These are phyloP conservation scores for Kryptolebias ocellatus DNA, from an alignment of 2,797 vertebrate species.

Conservation along the genomic window DNA sequence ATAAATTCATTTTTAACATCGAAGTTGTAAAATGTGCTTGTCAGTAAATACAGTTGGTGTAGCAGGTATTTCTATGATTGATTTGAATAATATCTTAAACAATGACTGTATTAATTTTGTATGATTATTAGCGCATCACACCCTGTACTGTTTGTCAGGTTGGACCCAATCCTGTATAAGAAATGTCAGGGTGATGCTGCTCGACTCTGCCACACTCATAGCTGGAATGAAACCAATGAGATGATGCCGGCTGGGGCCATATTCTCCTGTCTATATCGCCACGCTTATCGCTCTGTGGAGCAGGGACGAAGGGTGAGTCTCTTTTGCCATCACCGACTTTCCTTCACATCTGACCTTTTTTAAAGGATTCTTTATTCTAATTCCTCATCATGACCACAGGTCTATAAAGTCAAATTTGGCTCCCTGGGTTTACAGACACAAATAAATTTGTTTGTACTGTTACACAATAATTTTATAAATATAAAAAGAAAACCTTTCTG, in stretches of 20 bases:
- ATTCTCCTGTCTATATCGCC: constrained; percentile 96
- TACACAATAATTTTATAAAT: too few relatives aligned
- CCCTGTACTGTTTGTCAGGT: constrained; percentile 63
- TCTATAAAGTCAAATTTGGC: too few relatives aligned
- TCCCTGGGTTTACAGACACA: too few relatives aligned
- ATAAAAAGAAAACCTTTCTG: too few relatives aligned
- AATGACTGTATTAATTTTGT: background rate
- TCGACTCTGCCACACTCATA: constrained; percentile 92
- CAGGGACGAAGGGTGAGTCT: constrained; percentile 91
- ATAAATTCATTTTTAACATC: too few relatives aligned
- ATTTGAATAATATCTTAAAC: too few relatives aligned
- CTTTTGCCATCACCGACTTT: background rate
- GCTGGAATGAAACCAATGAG: constrained; percentile 96
- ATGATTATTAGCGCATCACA: too few relatives aligned
- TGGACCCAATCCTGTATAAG: constrained; percentile 93
- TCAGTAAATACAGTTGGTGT: too few relatives aligned
- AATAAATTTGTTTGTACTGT: too few relatives aligned
- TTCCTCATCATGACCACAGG: background rate
- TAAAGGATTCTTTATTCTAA: background rate
- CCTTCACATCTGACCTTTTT: background rate
- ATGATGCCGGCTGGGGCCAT: constrained; percentile 92
- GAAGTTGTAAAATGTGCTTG: too few relatives aligned
- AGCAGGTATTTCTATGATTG: too few relatives aligned
- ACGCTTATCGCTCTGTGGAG: constrained; percentile 95
- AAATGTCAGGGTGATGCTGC: constrained; percentile 96